phyloP scores from a whole-genome alignment of 2,113 vertebrate species.

The Pseudorectes ferrugineus region DNA sequence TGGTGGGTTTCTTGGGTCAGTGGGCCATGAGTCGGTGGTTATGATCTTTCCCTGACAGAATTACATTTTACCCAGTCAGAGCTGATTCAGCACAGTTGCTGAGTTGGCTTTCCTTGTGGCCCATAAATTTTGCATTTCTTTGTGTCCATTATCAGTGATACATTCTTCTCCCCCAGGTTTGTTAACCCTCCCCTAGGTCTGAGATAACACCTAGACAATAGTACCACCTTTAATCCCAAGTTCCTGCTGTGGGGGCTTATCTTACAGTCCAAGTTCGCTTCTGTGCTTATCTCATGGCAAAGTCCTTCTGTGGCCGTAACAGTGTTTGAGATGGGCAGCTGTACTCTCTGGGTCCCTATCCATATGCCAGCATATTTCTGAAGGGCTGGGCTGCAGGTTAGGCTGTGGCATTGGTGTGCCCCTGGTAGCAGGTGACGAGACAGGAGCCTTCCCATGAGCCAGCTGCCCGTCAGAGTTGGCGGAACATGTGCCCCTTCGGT shows the following conservation, averaged over 20 bases:
- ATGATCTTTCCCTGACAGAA: neutral
- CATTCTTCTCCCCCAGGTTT: neutral
- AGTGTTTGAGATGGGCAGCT: neutral
- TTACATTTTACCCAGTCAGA: neutral
- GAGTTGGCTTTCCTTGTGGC: neutral
- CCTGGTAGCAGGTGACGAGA: neutral
- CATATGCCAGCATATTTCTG: neutral
- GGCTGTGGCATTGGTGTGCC: neutral
- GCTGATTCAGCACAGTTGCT: neutral
- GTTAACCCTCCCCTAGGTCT: neutral
- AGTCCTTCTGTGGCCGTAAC: neutral
- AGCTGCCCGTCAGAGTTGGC: accelerated
- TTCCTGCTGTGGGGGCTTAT: neutral
- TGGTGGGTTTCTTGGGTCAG: neutral
- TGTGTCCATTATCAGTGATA: neutral
- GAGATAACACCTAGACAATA: neutral
- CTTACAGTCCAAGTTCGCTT: neutral
- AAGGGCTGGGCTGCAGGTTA: neutral
- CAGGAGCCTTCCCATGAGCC: neutral
- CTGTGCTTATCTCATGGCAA: neutral
- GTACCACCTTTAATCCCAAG: neutral
- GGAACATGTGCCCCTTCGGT: accelerated
- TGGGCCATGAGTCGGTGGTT: neutral
- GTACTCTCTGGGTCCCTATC: neutral
- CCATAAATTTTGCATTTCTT: neutral